Conservation (phyloP, 2,888 invertebrate species). For the Agrotis puta region DNA sequence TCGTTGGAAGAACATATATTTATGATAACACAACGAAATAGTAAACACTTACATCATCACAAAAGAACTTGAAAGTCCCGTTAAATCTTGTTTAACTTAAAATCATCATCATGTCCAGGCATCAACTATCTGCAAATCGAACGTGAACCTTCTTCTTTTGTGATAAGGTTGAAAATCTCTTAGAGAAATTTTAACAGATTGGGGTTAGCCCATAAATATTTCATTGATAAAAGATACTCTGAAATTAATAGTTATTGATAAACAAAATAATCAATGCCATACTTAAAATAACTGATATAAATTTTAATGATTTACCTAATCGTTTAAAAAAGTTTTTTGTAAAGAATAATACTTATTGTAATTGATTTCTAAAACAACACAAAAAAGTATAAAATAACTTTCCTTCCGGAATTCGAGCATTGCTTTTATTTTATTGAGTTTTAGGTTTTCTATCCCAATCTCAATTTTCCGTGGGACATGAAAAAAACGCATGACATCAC, state of each 20-base stretch:
- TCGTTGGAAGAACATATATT: not conserved
- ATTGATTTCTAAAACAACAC: no score
- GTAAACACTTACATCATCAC: not conserved
- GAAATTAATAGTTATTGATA: not conserved
- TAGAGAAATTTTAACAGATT: no score
- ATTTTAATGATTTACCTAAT: not conserved
- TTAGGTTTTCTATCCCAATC: no score
- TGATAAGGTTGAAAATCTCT: no score
- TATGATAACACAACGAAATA: not conserved
- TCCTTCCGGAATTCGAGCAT: no score
- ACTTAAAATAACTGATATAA: not conserved
- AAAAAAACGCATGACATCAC: no score
- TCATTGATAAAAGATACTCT: not conserved
- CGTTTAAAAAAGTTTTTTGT: constrained; percentile 8
- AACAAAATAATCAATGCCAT: not conserved
- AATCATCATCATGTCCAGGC: not conserved
- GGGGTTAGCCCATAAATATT: not conserved
- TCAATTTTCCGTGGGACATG: no score
- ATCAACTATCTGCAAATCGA: no score
- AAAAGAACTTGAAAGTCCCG: not conserved
- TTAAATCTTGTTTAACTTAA: not conserved
- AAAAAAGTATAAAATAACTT: no score
- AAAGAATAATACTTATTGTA: no score
- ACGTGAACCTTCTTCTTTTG: no score
- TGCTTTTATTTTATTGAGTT: no score